Base-by-base conservation (phyloP, 1,140 invertebrate genomes). In the Prorops nasuta region DNA sequence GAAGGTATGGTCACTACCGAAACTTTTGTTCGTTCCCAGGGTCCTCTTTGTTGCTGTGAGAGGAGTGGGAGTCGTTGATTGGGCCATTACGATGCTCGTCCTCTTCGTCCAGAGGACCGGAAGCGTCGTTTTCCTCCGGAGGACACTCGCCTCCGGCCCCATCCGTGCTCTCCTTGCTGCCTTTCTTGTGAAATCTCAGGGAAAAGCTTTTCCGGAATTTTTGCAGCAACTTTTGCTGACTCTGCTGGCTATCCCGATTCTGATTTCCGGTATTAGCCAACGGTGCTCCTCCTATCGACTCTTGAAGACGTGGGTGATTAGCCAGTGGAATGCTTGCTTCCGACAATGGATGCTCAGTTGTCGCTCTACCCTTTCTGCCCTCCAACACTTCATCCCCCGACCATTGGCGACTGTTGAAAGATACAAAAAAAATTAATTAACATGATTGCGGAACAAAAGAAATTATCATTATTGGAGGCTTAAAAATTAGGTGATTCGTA, bases 161-260 rank as follows among this genome's bases (percentile, higher is more conserved):
- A 50, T 79, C 72, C 59, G 79, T 71, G 55, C 76, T 72, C 51
- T 79, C 72, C 59, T 79, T 80, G 54, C 72, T 79, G 21, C 74
- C 72, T 50, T 77, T 79, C 53, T 83, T 83, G 56, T 83, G 74
- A 61, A 85, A 84, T 44, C 81, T 78, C 40, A 84, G 54, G 18
- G 84, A 85, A 56, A 88, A 84, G 50, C 84, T 87, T 61, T 87
- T 86, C 19, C 84, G 78, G 63, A 88, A 87, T 69, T 86, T 87
- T 59, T 86, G 83, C 32, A 88, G 64, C 16, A 87, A 83, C 60
- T 84, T 76, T 45, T 74, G 71, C 48, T 72, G 71, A 59, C 52
- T 68, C 34, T 64, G 64, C 1, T 42, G 34, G 44, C 49, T 18
- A 37, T 49, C 28, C 17, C 59, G 55, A 44, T 45, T 4, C 24